Evolutionary conservation across 1,140 invertebrate genomes (phyloP).

Genomic region (Microvelia longipes): DNA sequence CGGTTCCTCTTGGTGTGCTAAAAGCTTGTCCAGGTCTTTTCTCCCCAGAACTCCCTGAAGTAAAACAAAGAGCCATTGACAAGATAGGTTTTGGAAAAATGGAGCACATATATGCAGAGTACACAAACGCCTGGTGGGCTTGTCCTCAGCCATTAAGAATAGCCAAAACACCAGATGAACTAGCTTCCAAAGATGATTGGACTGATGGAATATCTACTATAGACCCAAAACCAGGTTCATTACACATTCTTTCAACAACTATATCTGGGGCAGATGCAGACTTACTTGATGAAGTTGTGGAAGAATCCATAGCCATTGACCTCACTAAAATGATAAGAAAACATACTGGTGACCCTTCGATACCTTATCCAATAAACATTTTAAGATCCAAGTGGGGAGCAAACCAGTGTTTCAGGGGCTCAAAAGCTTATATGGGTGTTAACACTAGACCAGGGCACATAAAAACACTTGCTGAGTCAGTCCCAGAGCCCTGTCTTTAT

Average conservation of each 20-base stretch:
- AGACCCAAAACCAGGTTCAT: slow-evolving; percentile 46
- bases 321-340: slow-evolving; percentile 44
- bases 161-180: slow-evolving; percentile 26
- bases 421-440: slow-evolving; percentile 52
- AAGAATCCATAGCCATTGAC: slow-evolving; percentile 31
- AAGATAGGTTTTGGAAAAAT: slow-evolving; percentile 46
- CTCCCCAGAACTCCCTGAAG: slow-evolving; percentile 36
- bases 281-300: slow-evolving; percentile 55
- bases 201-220: slow-evolving; percentile 45
- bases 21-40: slow-evolving; percentile 41
- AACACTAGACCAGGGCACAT: slow-evolving; percentile 39
- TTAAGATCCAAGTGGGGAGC: slow-evolving; percentile 51
- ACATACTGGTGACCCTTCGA: slow-evolving; percentile 47
- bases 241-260: slow-evolving; percentile 44
- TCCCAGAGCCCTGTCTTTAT: slow-evolving; percentile 32
- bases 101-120: slow-evolving; percentile 71
- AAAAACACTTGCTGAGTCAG: slow-evolving; percentile 39
- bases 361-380: slow-evolving; percentile 49
- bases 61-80: slow-evolving; percentile 42
- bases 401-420: slow-evolving; percentile 52
- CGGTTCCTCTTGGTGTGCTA: slow-evolving; percentile 47
- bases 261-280: slow-evolving; percentile 57
- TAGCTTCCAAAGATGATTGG: slow-evolving; percentile 50
- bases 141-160: slow-evolving; percentile 18
- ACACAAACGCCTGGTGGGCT: slow-evolving; percentile 56